These are phyloP conservation scores for Adineta ricciae DNA, from an alignment of 2,888 invertebrate species.

Conservation along the genomic window DNA sequence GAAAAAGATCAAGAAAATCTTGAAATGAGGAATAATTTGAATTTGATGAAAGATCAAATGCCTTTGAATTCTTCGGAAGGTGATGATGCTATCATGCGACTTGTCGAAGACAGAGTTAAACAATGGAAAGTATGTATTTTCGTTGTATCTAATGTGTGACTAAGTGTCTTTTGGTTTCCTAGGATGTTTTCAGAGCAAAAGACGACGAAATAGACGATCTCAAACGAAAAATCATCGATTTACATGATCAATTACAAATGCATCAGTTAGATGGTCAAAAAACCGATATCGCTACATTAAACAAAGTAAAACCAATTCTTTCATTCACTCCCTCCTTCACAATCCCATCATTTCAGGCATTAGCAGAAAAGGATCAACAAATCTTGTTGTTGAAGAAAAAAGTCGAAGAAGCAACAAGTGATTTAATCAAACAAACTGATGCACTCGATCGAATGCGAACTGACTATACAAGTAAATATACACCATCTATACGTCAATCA, in stretches of 20 bases:
- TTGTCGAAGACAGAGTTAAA: not conserved
- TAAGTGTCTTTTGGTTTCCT: not conserved
- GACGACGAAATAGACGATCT: constrained; percentile 25
- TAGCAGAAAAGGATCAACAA: constrained; percentile 24
- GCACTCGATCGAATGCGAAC: not conserved
- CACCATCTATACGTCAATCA: not conserved
- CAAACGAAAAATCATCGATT: constrained; percentile 6
- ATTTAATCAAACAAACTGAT: constrained; percentile 14
- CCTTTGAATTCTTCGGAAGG: not conserved
- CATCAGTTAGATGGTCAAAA: constrained; percentile 17
- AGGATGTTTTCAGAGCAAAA: constrained; percentile 23
- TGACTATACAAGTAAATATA: not conserved
- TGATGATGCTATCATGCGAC: not conserved
- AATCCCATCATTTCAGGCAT: not conserved
- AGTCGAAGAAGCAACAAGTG: not conserved
- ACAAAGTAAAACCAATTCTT: not conserved
- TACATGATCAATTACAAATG: constrained; percentile 20
- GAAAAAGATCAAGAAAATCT: not conserved
- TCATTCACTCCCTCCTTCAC: not conserved
- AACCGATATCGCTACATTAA: not conserved
- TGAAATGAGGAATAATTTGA: not conserved
- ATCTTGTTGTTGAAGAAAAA: constrained; percentile 17
- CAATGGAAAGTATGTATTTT: constrained; percentile 13
- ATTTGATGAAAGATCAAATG: not conserved
- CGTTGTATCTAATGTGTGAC: not conserved